Evolutionary conservation across 2,888 invertebrate species (phyloP).

Genomic region (Malacosoma neustria): DNA sequence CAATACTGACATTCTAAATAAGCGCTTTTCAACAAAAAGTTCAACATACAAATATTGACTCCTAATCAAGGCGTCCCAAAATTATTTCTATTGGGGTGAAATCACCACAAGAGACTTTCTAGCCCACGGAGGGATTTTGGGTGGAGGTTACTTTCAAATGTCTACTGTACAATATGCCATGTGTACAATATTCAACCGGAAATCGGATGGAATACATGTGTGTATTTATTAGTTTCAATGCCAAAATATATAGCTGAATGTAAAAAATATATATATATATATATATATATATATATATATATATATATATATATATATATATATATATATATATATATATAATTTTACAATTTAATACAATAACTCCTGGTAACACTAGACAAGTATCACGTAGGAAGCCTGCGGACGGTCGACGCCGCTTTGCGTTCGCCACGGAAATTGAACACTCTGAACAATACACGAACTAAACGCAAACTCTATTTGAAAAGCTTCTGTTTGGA

Average conservation of each 20-base stretch:
- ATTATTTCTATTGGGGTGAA: too few species aligned
- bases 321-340: background rate
- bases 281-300: background rate
- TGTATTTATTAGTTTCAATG: too few species aligned
- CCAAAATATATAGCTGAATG: background rate
- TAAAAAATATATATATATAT: background rate
- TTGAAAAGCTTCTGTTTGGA: slow-evolving; percentile 22
- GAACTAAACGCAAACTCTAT: slow-evolving; percentile 15
- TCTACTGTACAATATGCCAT: too few species aligned
- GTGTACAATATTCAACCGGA: too few species aligned
- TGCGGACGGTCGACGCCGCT: slow-evolving; percentile 44
- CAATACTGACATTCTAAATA: too few species aligned
- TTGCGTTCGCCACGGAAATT: slow-evolving; percentile 49
- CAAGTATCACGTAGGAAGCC: slow-evolving; percentile 16
- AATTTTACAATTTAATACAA: slow-evolving; percentile 1
- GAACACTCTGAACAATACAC: slow-evolving; percentile 15
- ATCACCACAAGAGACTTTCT: too few species aligned
- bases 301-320: background rate
- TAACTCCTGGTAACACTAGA: background rate
- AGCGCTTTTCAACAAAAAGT: too few species aligned
- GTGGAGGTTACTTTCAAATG: too few species aligned
- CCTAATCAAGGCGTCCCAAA: too few species aligned
- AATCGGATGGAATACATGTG: too few species aligned
- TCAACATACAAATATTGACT: too few species aligned
- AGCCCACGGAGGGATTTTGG: too few species aligned